Percentiles rank a stretch among this genome's conserved stretches.
Conservation (phyloP, 2,797 vertebrate species). For the Micromesistius poutassou region DNA sequence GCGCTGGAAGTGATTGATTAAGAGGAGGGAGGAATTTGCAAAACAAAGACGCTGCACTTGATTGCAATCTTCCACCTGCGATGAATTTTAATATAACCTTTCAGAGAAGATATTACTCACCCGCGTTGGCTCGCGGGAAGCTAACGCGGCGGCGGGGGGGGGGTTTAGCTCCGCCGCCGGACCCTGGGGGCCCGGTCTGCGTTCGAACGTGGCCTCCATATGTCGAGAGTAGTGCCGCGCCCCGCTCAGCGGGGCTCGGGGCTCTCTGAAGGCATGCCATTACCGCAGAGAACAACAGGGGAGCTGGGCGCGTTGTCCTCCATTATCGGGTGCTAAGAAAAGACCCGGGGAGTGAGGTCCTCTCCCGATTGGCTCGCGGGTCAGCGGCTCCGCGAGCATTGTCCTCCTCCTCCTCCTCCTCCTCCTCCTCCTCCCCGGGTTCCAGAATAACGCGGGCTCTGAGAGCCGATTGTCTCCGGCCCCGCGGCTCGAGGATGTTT, state of each 20-base stretch:
- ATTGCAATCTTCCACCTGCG: conserved; percentile 26
- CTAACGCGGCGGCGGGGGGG: not conserved
- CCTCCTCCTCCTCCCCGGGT: conserved; percentile 12
- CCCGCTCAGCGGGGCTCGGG: too few species aligned
- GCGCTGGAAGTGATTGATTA: conserved; percentile 49
- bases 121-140: not conserved
- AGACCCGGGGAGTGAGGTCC: conserved; percentile 35
- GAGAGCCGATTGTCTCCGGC: conserved; percentile 42
- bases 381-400: conserved; percentile 60
- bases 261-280: too few species aligned
- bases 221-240: too few species aligned
- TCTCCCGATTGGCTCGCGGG: conserved; percentile 40
- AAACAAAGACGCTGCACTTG: conserved; percentile 37
- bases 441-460: conserved; percentile 21
- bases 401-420: conserved; percentile 36
- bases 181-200: not conserved
- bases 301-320: not conserved
- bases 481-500: conserved; percentile 44
- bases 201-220: too few species aligned
- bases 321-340: conserved; percentile 49
- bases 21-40: conserved; percentile 47
- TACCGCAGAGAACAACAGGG: too few species aligned
- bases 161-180: not conserved
- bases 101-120: conserved; percentile 31
- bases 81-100: conserved; percentile 40